phyloP scores from a whole-genome alignment of 2,113 vertebrate species.

The Thalassarche chlororhynchos region DNA sequence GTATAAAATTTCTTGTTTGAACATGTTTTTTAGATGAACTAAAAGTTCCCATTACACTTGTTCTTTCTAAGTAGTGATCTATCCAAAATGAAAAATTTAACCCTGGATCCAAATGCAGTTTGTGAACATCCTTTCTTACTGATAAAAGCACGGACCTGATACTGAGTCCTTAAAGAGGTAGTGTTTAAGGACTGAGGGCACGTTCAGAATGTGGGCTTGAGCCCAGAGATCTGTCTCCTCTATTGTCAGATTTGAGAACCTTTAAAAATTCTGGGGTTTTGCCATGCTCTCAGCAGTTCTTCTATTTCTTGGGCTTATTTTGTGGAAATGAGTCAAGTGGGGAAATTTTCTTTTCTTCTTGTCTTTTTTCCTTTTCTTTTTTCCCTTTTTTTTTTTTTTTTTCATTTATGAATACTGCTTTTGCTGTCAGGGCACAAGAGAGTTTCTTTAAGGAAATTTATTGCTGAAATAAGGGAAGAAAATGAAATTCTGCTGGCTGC shows the following conservation, averaged over 20 bases:
- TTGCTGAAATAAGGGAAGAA: slow-evolving; percentile 50
- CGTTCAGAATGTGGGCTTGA: not conserved
- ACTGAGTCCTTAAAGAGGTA: not conserved
- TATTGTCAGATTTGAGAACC: not conserved
- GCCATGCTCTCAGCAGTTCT: not conserved
- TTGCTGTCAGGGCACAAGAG: not conserved
- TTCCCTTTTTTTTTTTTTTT: not conserved
- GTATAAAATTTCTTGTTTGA: not conserved
- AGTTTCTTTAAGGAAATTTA: slow-evolving; percentile 38
- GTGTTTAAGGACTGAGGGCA: not conserved
- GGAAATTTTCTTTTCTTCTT: not conserved
- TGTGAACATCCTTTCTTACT: not conserved
- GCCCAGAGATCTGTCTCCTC: not conserved
- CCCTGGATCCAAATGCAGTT: not conserved
- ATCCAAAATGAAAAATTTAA: not conserved
- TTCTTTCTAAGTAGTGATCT: not conserved
- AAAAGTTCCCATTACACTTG: not conserved
- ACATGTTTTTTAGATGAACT: not conserved
- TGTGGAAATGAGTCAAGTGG: not conserved
- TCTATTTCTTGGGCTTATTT: not conserved
- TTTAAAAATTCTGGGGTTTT: not conserved
- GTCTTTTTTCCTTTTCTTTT: not conserved
- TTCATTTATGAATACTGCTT: not conserved
- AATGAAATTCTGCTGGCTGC: slow-evolving; percentile 41
- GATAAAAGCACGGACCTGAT: not conserved